Evolutionary conservation across 2,888 invertebrate genomes (phyloP), one percentile per base, ranked within the genome.

Genomic region (Lysandra bellargus): DNA sequence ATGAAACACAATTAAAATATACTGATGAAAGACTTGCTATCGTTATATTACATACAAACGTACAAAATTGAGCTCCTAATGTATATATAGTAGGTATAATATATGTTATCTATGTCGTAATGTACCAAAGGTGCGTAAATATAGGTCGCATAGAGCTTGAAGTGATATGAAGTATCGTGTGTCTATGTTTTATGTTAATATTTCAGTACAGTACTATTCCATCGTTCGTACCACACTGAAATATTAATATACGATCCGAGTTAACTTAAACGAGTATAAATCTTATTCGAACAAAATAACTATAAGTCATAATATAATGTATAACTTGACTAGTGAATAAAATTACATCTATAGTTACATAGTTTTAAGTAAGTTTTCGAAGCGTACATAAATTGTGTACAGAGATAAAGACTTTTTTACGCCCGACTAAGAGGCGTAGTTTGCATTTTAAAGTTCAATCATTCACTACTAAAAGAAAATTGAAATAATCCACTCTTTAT

Each of bases 321-420:
- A 89, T 88, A 90, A 87, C 88, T 89, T 93, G 93, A 93, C 93
- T 93, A 93, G 93, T 90, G 89, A 90, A 91, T 92, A 90, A 90
- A 90, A 90, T 90, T 90, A 91, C 86, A 87, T 86, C 88, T 89
- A 90, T 86, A 69, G 69, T 69, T 69, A 85, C 87, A 88, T 87
- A 88, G 88, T 88, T 83, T 91, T 90, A 91, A 91, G 89, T 91
- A 90, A 90, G 33, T 33, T 87, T 88, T 86, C 85, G 89, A 88
- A 90, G 88, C 89, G 87, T 88, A 85, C 84, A 84, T 86, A 87
- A 69, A 4, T 84, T 84, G 84, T 83, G 83, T 76, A 53, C 76
- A 57, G 76, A 76, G 30, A 76, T 17, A 17, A 53, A 49, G 12
- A n/a, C 17, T 53, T 76, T 49, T 74, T 44, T 40, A n/a, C 9